Base-by-base conservation (phyloP, 2,888 invertebrate species). In the Dryococelus australis region DNA sequence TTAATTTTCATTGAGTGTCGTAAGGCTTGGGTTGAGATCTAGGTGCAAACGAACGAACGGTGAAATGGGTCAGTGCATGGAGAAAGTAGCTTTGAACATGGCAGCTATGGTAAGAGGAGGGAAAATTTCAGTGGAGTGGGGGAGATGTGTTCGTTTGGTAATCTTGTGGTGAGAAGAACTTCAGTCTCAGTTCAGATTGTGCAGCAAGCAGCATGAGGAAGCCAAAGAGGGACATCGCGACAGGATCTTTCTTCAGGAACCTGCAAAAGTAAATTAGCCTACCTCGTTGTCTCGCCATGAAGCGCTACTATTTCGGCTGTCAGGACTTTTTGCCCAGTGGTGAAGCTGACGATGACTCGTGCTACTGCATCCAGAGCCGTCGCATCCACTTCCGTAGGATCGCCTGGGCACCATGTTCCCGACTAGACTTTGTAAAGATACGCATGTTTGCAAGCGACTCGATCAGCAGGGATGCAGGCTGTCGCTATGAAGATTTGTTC, bases 221-320 rank as follows among this genome's bases (percentile, higher is more conserved):
- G 83, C 83, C 83, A 13, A 87, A 85, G 87, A 79, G 80, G 85
- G 87, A 87, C 85, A 43, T 87, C n/a, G 85, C 87, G 43, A 87
- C 87, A 3, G 87, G 87, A 26, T 87, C 87, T 16, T 87, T 87
- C 87, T 87, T 87, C 87, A 85, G 87, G 85, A 85, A 87, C 53
- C 85, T 87, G 26, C 85, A 85, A 65, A 85, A 85, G 87, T 87
- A 87, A 81, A 83, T 27, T 65, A 84, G 43, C 35, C 35, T 24
- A 84, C 35, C 35, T 84, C 43, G 24, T 43, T n/a, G 27, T 43
- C 26, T 27, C 85, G n/a, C 47, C 85, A 85, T 85, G 47, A 85
- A 85, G 47, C 53, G 43, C 53, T 85, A 85, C 43, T 84, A 84
- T 85, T 85, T 35, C 85, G 65, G 65, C 65, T n/a, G 65, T n/a